Base-by-base conservation (phyloP, 2,113 vertebrate genomes). In the Stegastes partitus region DNA sequence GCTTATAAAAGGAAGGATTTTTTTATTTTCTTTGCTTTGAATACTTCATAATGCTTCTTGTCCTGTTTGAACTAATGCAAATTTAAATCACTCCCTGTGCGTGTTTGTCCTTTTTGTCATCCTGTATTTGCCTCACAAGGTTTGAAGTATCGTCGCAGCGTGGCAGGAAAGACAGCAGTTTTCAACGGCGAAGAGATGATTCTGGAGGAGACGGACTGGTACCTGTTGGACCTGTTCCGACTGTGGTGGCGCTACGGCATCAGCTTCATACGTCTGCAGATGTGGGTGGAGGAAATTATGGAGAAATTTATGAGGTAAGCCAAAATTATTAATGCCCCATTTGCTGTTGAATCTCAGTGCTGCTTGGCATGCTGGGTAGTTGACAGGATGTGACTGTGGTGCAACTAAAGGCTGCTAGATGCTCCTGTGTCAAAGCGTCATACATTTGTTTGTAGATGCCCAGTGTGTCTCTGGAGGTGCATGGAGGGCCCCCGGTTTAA, bases 281-380 rank as follows among this genome's bases (percentile, higher is more conserved):
- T 99, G 97, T 99, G 98, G 98, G 96, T 98, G 86, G 98, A 99
- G 88, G 98, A 99, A 90, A 97, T 98, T 87, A 97, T 99, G 97
- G 98, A 99, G 91, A 99, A 99, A 88, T 99, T 99, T 91, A 98
- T 99, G 97, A 98, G 98, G 98, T 98, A 89, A 93, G 86, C 12
- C 4, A 34, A 55, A 53, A 34, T 49, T 44, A 25, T 25, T 15
- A n/a, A 53, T 53, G 31, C 19, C 18, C 10, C n/a, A 12, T 73
- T 78, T 64, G 28, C 19, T 23, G 22, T 63, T 47, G 58, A 14
- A 31, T 77, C 15, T 67, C n/a, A 21, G 23, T 18, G n/a, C 31
- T 57, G 18, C 3, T 51, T 81, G 50, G 74, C 37, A 55, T 73
- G 34, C 51, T 65, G 54, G 54, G 12, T 28, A 0, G 11, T 56